Conservation (phyloP, 2,113 vertebrate genomes). For the Pimephales promelas region DNA sequence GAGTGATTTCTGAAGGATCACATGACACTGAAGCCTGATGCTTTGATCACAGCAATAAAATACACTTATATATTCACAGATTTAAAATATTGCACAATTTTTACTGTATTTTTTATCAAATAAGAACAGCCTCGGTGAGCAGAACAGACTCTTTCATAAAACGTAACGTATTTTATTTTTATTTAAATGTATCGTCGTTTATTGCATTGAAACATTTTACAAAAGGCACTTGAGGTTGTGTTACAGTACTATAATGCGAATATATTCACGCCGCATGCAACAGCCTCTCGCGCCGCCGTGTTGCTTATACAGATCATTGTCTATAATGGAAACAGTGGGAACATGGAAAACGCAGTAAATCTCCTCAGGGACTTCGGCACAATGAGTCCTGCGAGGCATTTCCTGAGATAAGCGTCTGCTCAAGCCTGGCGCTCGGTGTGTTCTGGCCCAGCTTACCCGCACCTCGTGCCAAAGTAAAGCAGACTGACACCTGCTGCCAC, state of each 20-base stretch:
- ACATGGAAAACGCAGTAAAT: constrained; percentile 32
- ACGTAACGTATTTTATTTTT: not conserved
- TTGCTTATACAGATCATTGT: not conserved
- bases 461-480: not conserved
- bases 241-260: not conserved
- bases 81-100: not conserved
- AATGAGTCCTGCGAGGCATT: constrained; percentile 21
- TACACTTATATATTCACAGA: not conserved
- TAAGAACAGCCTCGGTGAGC: not conserved
- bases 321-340: not conserved
- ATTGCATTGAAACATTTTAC: not conserved
- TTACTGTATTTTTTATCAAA: not conserved
- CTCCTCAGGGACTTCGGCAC: constrained; percentile 12
- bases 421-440: not conserved
- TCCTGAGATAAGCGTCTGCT: constrained; percentile 20
- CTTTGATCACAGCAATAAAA: not conserved
- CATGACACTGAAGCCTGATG: not conserved
- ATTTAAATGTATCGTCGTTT: not conserved
- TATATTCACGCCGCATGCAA: not conserved
- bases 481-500: not conserved
- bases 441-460: not conserved
- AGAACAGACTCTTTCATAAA: not conserved
- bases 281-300: not conserved
- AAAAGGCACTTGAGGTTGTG: not conserved
- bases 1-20: not conserved